These are phyloP conservation scores for Oenanthe melanoleuca DNA, from an alignment of 2,113 vertebrate species.

Conservation along the genomic window DNA sequence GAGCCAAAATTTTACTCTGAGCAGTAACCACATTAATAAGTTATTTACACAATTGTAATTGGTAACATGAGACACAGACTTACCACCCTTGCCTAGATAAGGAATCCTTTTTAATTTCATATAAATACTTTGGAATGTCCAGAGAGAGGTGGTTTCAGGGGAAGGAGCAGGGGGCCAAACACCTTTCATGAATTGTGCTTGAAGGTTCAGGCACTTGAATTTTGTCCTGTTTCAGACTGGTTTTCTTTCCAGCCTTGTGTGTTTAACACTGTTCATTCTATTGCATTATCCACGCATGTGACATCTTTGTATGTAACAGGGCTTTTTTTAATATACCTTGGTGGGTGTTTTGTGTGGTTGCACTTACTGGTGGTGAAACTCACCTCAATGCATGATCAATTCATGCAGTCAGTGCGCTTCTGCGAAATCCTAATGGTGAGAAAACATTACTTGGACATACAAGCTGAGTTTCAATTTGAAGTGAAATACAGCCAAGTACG, in stretches of 20 bases:
- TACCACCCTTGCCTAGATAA: not conserved
- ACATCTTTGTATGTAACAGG: not conserved
- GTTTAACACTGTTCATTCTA: fast-evolving
- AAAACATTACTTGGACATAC: not conserved
- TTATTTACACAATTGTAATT: not conserved
- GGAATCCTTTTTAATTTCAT: not conserved
- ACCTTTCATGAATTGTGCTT: not conserved
- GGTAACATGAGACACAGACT: not conserved
- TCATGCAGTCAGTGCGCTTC: not conserved
- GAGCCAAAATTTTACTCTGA: not conserved
- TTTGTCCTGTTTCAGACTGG: not conserved
- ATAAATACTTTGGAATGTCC: not conserved
- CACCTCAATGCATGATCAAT: not conserved
- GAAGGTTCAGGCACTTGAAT: not conserved
- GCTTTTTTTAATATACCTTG: not conserved
- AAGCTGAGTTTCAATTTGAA: not conserved
- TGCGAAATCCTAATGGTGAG: not conserved
- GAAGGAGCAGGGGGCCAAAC: fast-evolving
- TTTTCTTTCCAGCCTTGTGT: not conserved
- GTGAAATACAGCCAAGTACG: not conserved
- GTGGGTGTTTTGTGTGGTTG: not conserved
- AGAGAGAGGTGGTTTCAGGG: not conserved
- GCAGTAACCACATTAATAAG: not conserved
- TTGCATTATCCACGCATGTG: not conserved
- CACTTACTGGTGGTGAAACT: not conserved